phyloP scores from a whole-genome alignment of 2,113 vertebrate genomes.

The Camarhynchus parvulus region DNA sequence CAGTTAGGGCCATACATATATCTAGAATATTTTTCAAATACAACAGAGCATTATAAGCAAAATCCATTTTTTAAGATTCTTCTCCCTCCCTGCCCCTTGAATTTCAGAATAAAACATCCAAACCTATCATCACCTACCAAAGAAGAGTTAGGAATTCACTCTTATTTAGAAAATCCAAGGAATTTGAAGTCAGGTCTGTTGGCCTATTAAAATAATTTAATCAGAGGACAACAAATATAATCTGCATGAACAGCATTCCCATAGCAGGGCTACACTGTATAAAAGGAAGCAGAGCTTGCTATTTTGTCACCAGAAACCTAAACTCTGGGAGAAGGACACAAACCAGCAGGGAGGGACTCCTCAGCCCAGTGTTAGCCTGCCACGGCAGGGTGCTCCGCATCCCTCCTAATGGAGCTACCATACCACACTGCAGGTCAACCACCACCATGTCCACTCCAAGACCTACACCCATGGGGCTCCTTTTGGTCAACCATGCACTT shows the following conservation, averaged over 20 bases:
- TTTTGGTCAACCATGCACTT: accelerated
- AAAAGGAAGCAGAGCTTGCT: not conserved
- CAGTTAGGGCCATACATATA: not conserved
- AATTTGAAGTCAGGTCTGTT: not conserved
- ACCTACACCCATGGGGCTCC: not conserved
- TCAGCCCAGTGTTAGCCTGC: not conserved
- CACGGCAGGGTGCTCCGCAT: accelerated
- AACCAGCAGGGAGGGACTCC: not conserved
- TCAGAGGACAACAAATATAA: not conserved
- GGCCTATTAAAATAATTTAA: not conserved
- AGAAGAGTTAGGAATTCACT: not conserved
- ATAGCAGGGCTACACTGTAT: too few relatives aligned
- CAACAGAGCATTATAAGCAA: not conserved
- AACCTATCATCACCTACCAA: not conserved
- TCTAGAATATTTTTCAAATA: not conserved
- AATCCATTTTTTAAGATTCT: not conserved
- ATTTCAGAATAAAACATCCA: not conserved
- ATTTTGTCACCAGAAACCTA: not conserved
- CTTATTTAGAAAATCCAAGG: not conserved
- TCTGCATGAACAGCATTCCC: not conserved
- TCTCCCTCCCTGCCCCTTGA: accelerated
- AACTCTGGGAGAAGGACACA: not conserved
- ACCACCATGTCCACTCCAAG: accelerated
- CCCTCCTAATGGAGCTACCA: accelerated
- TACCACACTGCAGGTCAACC: accelerated